Evolutionary conservation across 1,140 invertebrate species (phyloP).

Genomic region (Drosophila obscura): DNA sequence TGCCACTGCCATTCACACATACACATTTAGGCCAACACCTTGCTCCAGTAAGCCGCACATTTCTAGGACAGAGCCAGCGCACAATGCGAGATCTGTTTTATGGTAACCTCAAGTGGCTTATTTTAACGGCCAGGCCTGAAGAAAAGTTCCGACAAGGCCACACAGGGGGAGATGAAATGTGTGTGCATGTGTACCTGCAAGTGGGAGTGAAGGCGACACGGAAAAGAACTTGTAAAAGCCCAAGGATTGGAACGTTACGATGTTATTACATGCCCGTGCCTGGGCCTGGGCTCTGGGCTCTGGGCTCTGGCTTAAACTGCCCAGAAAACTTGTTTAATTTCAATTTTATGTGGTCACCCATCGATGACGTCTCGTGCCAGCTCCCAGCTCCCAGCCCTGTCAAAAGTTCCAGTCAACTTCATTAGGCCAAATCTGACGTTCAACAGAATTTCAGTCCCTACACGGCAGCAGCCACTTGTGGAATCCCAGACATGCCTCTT

Average conservation of each 20-base stretch:
- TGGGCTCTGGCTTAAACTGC: conserved; percentile 11
- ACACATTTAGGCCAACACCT: conserved; percentile 26
- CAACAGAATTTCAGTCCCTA: conserved; percentile 49
- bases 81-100: conserved; percentile 52
- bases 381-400: conserved; percentile 25
- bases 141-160: conserved; percentile 17
- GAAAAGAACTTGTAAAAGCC: too few relatives aligned
- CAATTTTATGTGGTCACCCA: conserved; percentile 45
- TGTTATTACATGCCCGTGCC: too few relatives aligned
- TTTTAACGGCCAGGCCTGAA: conserved; percentile 52
- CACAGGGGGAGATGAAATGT: background rate
- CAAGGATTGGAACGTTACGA: too few relatives aligned
- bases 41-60: conserved; percentile 29
- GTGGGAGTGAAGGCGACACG: too few relatives aligned
- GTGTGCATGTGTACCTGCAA: background rate
- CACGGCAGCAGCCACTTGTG: conserved; percentile 64
- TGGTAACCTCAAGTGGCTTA: conserved; percentile 61
- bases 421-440: conserved; percentile 69
- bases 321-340: conserved; percentile 49
- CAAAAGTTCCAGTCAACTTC: conserved; percentile 69
- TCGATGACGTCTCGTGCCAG: conserved; percentile 24
- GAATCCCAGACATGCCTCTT: conserved; percentile 40
- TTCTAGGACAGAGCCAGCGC: conserved; percentile 40
- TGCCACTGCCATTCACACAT: conserved; percentile 27
- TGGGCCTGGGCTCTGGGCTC: background rate